Evolutionary conservation across 2,888 invertebrate species (phyloP).

Genomic region (Colletes collaris): DNA sequence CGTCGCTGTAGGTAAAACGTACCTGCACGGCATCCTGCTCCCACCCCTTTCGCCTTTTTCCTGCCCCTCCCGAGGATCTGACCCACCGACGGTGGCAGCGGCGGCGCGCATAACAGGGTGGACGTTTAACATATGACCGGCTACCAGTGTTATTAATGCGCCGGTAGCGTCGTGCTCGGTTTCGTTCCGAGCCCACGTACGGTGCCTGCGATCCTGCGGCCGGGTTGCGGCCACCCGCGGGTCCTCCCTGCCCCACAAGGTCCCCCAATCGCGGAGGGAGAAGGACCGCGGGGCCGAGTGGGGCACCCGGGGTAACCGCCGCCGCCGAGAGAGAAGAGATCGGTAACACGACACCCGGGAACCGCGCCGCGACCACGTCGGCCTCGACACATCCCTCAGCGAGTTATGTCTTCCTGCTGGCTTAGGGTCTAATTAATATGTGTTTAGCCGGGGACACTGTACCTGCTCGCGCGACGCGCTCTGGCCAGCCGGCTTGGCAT

Average conservation of each 20-base stretch:
- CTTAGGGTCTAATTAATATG: slow-evolving; percentile 77
- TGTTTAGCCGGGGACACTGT: slow-evolving; percentile 72
- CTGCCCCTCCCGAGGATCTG: slow-evolving; percentile 54
- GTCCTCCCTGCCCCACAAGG: slow-evolving; percentile 63
- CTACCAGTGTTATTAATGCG: slow-evolving; percentile 83
- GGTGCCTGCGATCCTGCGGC: slow-evolving; percentile 63
- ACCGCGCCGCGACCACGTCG: slow-evolving; percentile 65
- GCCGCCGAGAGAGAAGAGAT: slow-evolving; percentile 41
- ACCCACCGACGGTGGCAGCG: slow-evolving; percentile 62
- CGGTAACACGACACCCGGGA: slow-evolving; percentile 79
- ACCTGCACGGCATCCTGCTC: slow-evolving; percentile 46
- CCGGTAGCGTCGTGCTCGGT: slow-evolving; percentile 78
- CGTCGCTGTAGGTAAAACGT: slow-evolving; percentile 75
- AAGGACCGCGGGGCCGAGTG: slow-evolving; percentile 11
- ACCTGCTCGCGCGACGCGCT: neutral
- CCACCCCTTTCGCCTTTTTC: slow-evolving; percentile 38
- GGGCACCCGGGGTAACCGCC: slow-evolving; percentile 38
- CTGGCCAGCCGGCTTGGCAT: neutral
- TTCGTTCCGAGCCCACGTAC: slow-evolving; percentile 72
- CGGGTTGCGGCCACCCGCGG: slow-evolving; percentile 76
- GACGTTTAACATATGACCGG: slow-evolving; percentile 83
- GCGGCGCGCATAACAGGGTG: slow-evolving; percentile 74
- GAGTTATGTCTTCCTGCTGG: slow-evolving; percentile 78
- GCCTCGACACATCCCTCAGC: slow-evolving; percentile 64
- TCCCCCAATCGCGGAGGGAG: slow-evolving; percentile 49